Base-by-base conservation (phyloP, 2,113 vertebrate species). In the Cololabis saira region DNA sequence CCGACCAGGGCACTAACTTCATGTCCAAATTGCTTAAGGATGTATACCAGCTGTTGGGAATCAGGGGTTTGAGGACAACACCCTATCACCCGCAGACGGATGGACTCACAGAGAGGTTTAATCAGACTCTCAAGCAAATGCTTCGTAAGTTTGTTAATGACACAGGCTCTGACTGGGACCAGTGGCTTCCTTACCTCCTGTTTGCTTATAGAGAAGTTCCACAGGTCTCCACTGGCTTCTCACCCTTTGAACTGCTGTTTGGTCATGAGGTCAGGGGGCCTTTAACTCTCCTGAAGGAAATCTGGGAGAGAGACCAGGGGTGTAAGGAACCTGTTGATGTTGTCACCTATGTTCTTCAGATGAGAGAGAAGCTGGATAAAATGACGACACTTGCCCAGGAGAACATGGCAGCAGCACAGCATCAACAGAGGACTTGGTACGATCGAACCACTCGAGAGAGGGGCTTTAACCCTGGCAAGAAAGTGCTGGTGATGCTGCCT, bases 81-180 rank as follows among this genome's bases (percentile, higher is more conserved):
- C 24, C 24, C 3, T 27, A 27, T 5, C 24, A 27, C 5, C 24
- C 24, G 3, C 24, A 27, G 5, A 27, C 24, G 2, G 24, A 27
- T 5, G 24, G 24, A 2, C 5, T 27, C 3, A 27, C 24, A 27
- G 24, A 27, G 24, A 27, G n/a, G n/a, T 27, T 27, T 5, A 27
- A 27, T 27, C 24, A 27, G 5, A 57, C 42, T 1, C 15, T 54
- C 0, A 70, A 71, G 9, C 41, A 27, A 12, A 77, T 65, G 61
- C 74, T 66, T 7, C 15, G 22, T 0, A 77, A 61, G 56, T 77
- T 59, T 47, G 49, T 71, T 10, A 21, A 52, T 52, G 50, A 52
- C 0, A 42, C 48, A 0, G 14, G 55, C 0, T 63, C 58, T 27
- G 58, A 48, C 0, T 3, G 66, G 60, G 66, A 70, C 5, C 52